phyloP scores from a whole-genome alignment of 2,888 invertebrate genomes.

The Glaucopsyche alexis region DNA sequence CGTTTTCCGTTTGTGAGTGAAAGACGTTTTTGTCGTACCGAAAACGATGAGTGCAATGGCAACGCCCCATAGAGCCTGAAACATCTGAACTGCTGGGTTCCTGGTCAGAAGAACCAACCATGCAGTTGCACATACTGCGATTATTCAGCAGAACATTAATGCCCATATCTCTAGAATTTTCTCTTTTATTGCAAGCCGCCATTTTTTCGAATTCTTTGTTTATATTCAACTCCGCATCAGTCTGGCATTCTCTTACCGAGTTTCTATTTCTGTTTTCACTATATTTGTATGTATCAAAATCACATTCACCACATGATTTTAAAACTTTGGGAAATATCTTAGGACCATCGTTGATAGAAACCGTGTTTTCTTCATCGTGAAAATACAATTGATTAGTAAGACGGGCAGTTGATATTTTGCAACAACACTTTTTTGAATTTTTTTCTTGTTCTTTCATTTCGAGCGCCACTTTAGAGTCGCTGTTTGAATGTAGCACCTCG shows the following conservation, averaged over 20 bases:
- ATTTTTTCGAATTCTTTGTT: neutral
- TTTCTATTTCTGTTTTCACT: neutral
- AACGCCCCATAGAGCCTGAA: conserved; percentile 12
- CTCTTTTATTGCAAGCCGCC: neutral
- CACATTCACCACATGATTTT: neutral
- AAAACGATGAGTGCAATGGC: conserved; percentile 39
- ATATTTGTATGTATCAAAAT: neutral
- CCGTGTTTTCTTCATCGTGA: neutral
- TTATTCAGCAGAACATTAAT: conserved; percentile 30
- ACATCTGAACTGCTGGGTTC: neutral
- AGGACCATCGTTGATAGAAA: neutral
- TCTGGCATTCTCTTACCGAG: conserved; percentile 32
- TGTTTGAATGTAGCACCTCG: neutral
- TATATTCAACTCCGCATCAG: neutral
- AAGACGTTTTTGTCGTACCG: conserved; percentile 33
- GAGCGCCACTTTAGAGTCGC: neutral
- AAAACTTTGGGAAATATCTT: neutral
- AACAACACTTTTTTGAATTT: neutral
- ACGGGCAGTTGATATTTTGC: neutral
- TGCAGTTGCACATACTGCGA: neutral
- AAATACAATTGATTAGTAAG: neutral
- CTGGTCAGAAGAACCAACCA: neutral
- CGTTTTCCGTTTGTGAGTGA: conserved; percentile 30
- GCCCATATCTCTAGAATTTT: conserved; percentile 31
- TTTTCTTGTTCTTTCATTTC: neutral